phyloP scores from a whole-genome alignment of 1,140 invertebrate genomes.

The Triops longicaudatus region DNA sequence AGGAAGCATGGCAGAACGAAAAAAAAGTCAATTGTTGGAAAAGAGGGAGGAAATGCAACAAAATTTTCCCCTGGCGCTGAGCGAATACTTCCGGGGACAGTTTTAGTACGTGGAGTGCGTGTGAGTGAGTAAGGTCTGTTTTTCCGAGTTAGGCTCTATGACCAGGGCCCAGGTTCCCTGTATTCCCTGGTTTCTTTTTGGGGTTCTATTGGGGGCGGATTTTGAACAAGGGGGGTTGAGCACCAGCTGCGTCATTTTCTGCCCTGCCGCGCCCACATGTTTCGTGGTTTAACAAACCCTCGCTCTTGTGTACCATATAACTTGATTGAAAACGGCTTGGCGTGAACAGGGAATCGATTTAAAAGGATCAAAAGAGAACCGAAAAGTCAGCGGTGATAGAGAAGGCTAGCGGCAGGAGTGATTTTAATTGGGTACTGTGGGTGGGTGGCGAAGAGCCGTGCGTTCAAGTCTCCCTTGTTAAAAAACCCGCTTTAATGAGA shows the following conservation, averaged over 20 bases:
- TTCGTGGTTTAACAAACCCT: not conserved
- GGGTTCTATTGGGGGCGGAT: not conserved
- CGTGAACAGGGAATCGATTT: not conserved
- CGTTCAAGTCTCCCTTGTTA: too few relatives aligned
- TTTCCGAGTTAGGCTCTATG: not conserved
- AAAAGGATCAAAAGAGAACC: not conserved
- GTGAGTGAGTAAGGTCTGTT: slow-evolving; percentile 4
- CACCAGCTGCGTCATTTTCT: slow-evolving; percentile 11
- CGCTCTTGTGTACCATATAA: not conserved
- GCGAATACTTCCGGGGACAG: not conserved
- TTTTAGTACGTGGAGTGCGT: not conserved
- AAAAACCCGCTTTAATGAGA: too few relatives aligned
- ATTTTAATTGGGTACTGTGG: too few relatives aligned
- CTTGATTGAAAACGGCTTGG: not conserved
- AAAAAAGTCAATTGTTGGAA: not conserved
- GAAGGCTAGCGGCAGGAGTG: too few relatives aligned
- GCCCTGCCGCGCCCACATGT: slow-evolving; percentile 10
- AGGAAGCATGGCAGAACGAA: not conserved
- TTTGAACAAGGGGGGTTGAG: not conserved
- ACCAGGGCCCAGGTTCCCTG: not conserved
- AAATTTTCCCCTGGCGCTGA: not conserved
- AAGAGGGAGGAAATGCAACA: not conserved
- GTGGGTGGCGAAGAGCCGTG: too few relatives aligned
- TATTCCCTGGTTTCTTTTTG: not conserved
- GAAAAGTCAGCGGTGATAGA: too few relatives aligned